phyloP scores from a whole-genome alignment of 2,113 vertebrate genomes.

The Catharus minimus region DNA sequence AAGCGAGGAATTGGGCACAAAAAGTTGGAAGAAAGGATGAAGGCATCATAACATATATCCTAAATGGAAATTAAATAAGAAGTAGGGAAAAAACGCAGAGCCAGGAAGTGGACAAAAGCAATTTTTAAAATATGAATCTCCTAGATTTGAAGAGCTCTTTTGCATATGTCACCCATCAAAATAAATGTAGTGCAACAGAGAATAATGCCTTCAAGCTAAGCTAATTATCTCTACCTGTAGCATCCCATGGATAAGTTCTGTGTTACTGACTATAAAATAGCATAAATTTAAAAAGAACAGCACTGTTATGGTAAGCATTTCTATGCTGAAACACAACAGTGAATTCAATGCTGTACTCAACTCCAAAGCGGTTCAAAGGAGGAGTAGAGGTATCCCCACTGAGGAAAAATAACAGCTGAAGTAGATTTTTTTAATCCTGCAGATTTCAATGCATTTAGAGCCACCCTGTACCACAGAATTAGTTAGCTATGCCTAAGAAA shows the following conservation, averaged over 20 bases:
- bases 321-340: not conserved
- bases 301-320: not conserved
- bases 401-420: not conserved
- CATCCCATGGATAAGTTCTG: not conserved
- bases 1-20: not conserved
- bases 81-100: not conserved
- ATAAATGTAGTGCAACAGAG: not conserved
- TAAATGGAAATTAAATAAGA: not conserved
- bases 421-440: not conserved
- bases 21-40: not conserved
- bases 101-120: not conserved
- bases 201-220: not conserved
- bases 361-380: not conserved
- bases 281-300: not conserved
- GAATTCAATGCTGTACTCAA: not conserved
- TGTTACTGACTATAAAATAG: not conserved
- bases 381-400: accelerated
- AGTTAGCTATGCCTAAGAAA: not conserved
- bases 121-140: not conserved
- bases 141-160: not conserved
- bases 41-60: not conserved
- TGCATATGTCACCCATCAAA: not conserved
- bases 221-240: not conserved
- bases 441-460: not conserved
- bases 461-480: not conserved